Percentiles rank a stretch among this genome's conserved stretches.
Evolutionary conservation across 2,113 vertebrate genomes (phyloP).

Genomic region (Stigmatopora nigra): DNA sequence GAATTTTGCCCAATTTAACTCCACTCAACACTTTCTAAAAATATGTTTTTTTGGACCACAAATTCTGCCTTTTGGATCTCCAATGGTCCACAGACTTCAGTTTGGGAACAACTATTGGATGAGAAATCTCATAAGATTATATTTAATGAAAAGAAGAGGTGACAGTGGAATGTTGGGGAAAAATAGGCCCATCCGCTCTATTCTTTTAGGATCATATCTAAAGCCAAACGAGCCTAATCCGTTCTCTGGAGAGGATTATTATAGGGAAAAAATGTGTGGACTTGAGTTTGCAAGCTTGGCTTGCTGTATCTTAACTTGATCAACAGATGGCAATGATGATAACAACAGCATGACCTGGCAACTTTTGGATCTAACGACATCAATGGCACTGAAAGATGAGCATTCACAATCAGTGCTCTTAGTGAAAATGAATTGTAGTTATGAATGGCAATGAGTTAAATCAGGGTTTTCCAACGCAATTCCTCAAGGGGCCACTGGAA

Average conservation of each 20-base stretch:
- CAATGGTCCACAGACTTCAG: background rate
- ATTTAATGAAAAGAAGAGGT: background rate
- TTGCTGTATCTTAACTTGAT: conserved; percentile 58
- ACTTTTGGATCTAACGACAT: background rate
- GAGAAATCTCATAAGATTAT: background rate
- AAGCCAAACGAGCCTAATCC: background rate
- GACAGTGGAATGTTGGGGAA: background rate
- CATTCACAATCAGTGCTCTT: too few species aligned
- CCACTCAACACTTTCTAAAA: too few species aligned
- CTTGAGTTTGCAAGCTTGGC: background rate
- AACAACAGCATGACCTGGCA: background rate
- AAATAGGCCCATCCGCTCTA: background rate
- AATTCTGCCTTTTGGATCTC: background rate
- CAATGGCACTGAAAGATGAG: too few species aligned
- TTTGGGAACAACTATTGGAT: background rate
- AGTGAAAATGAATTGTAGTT: too few species aligned
- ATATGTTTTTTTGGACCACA: background rate
- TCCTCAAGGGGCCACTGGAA: too few species aligned
- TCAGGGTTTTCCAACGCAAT: too few species aligned
- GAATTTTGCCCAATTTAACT: too few species aligned
- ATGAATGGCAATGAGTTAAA: too few species aligned
- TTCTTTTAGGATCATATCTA: background rate
- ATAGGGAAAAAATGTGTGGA: background rate
- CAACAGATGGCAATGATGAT: conserved; percentile 70
- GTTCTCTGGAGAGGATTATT: background rate